Conservation (phyloP, 2,888 invertebrate species). For the Conus canariensis region DNA sequence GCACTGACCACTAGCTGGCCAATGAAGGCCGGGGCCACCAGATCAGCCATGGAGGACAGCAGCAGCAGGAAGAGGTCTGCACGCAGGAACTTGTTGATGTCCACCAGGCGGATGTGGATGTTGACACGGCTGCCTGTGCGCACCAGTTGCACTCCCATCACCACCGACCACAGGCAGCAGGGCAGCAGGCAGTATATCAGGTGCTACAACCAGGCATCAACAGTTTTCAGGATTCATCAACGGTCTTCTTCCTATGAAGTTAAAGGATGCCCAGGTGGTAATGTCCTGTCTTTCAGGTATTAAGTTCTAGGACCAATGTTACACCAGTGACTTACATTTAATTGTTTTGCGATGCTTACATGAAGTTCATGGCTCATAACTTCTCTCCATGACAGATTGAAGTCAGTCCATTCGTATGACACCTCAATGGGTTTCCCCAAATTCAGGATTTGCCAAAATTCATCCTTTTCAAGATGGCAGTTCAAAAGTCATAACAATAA, state of each 20-base stretch:
- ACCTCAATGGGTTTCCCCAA: too few species aligned
- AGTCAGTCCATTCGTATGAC: too few species aligned
- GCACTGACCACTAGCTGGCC: constrained; percentile 20
- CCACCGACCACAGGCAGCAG: constrained; percentile 33
- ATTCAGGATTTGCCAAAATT: too few species aligned
- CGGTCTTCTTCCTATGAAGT: background rate
- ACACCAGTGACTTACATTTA: too few species aligned
- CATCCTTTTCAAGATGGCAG: too few species aligned
- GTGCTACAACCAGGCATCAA: constrained; percentile 20
- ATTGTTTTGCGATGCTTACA: too few species aligned
- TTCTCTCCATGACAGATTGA: too few species aligned
- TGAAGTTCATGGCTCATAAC: too few species aligned
- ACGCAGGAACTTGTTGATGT: constrained; percentile 26
- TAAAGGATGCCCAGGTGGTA: background rate
- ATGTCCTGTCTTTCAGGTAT: background rate
- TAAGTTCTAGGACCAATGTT: too few species aligned
- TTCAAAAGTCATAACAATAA: too few species aligned
- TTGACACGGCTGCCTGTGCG: constrained; percentile 36
- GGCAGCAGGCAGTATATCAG: constrained; percentile 34
- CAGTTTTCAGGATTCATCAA: background rate
- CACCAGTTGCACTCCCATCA: constrained; percentile 35
- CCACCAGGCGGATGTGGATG: constrained; percentile 20
- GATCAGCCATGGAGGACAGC: background rate
- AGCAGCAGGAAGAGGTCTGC: constrained; percentile 20
- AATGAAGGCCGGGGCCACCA: background rate